Evolutionary conservation across 2,797 vertebrate genomes (phyloP).

Genomic region (Falco concolor): DNA sequence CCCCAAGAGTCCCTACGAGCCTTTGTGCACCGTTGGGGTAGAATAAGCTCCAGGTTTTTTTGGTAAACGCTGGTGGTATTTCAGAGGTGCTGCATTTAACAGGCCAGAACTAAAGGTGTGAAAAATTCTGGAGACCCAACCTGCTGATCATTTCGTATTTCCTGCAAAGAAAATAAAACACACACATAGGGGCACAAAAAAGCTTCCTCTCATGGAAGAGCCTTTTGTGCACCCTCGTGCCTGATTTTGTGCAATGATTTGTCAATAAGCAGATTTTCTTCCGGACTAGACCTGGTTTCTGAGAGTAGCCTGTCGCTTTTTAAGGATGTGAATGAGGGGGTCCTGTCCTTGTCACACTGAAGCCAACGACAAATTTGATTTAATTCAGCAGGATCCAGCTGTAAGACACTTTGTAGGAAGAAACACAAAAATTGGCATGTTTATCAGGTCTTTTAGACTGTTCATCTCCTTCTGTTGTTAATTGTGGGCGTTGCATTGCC

Average conservation of each 20-base stretch:
- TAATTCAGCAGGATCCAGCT: background rate
- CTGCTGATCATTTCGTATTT: background rate
- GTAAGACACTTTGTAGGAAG: background rate
- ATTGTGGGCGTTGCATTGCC: fast-evolving
- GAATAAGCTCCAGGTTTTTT: background rate
- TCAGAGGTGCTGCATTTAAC: background rate
- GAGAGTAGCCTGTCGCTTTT: background rate
- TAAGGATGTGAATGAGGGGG: background rate
- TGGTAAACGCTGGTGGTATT: background rate
- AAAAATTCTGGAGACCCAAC: background rate
- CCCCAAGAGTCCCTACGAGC: background rate
- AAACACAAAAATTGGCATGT: background rate
- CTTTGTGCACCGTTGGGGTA: background rate
- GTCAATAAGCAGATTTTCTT: background rate
- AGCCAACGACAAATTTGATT: background rate
- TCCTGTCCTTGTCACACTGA: background rate
- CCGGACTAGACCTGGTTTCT: background rate
- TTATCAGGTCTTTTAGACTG: background rate
- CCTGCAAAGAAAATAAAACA: background rate
- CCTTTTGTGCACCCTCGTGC: fast-evolving
- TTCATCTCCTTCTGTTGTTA: background rate
- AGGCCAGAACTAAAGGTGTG: background rate
- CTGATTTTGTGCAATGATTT: background rate
- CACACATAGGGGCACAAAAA: too few species aligned
- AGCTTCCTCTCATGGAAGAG: background rate